These are phyloP conservation scores for Liposcelis brunnea DNA, from an alignment of 2,888 invertebrate species.

Conservation along the genomic window DNA sequence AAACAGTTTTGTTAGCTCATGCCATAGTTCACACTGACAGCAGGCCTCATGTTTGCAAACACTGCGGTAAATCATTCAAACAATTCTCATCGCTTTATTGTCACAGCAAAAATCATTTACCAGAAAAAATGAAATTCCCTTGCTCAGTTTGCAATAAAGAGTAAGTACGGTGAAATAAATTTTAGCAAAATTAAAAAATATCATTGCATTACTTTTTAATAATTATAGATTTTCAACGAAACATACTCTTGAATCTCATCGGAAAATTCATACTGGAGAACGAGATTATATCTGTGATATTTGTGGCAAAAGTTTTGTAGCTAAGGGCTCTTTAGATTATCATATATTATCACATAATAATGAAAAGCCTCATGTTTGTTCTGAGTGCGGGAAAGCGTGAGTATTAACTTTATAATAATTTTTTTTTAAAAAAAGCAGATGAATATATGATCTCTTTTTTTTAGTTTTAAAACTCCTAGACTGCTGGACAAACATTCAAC, in stretches of 20 bases:
- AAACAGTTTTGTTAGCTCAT: slow-evolving; percentile 19
- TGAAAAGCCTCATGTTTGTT: slow-evolving; percentile 19
- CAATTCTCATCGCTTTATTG: slow-evolving; percentile 20
- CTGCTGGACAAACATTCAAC: slow-evolving; percentile 38
- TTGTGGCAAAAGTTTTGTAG: slow-evolving; percentile 23
- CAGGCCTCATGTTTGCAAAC: slow-evolving; percentile 19
- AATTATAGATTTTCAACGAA: slow-evolving; percentile 21
- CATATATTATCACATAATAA: slow-evolving; percentile 20
- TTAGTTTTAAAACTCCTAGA: slow-evolving; percentile 34
- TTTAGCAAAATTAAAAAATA: background rate
- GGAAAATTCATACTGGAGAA: slow-evolving; percentile 22
- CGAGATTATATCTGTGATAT: slow-evolving; percentile 23
- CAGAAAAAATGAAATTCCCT: slow-evolving; percentile 20
- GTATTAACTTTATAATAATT: slow-evolving; percentile 5
- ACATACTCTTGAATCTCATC: slow-evolving; percentile 20
- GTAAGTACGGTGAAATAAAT: slow-evolving; percentile 17
- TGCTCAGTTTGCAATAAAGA: slow-evolving; percentile 20
- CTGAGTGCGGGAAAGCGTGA: slow-evolving; percentile 20
- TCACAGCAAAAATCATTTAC: slow-evolving; percentile 20
- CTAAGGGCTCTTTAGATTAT: slow-evolving; percentile 20
- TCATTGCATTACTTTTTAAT: too few relatives aligned
- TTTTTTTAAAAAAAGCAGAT: too few relatives aligned
- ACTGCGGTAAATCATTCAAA: slow-evolving; percentile 22
- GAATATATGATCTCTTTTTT: background rate
- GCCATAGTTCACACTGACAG: slow-evolving; percentile 20